Base-by-base conservation (phyloP, 2,888 invertebrate species). In the Aspidiotus rigidus region DNA sequence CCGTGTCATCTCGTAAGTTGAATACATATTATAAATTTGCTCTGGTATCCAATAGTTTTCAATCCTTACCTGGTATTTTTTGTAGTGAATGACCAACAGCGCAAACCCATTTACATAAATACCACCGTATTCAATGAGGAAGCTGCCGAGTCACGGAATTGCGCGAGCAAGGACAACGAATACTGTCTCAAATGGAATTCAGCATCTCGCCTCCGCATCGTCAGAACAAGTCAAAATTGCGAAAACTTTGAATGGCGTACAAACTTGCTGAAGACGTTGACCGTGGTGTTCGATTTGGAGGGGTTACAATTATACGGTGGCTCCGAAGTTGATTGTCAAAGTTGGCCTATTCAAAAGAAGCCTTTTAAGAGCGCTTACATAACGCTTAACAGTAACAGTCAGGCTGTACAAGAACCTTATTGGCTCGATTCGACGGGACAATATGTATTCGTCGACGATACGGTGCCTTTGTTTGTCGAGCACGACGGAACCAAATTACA, bases 351-450 rank as follows among this genome's bases (percentile, higher is more conserved):
- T 41, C 83, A 87, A 74, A 80, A 84, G 69, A 75, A 81, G 69
- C 78, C 78, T 13, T 79, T 83, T 15, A 73, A 81, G 8, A 82
- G 83, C 71, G 81, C 85, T 0, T 83, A 84, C 72, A 76, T 86
- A 1, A 82, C 85, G 0, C 83, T 82, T 70, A 82, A 83, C 74
- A 77, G 77, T 1, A 80, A 82, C 72, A 83, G 82, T 74, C 77
- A 81, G 1, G 84, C 83, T 1, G 80, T 85, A 0, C 79, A 83
- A 5, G 87, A 87, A 74, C 81, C 85, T 61, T 87, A 86, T 75
- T 87, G 90, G 88, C 79, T 90, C 17, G 87, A 84, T 73, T 86
- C 89, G 0, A 81, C 79, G 13, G 90, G 90, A 0, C 80, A 83
- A 59, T 86, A 85, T 74, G 78, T 89, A 62, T 83, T 82, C 74